phyloP scores from a whole-genome alignment of 2,113 vertebrate species.

The Laticauda colubrina region DNA sequence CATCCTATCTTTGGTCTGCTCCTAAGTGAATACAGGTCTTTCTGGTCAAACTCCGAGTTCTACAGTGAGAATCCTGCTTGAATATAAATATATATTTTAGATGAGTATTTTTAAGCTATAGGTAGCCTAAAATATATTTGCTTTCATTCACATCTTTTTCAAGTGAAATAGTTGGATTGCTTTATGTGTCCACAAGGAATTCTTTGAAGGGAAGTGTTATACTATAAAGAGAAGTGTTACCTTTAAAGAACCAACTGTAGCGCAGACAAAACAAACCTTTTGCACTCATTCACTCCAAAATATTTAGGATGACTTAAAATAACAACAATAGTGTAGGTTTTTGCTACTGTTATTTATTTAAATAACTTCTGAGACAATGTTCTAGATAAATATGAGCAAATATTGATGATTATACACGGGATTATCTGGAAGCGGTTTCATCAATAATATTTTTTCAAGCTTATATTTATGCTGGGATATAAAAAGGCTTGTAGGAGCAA shows the following conservation, averaged over 20 bases:
- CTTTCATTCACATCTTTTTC: not conserved
- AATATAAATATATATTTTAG: not conserved
- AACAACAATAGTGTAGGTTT: not conserved
- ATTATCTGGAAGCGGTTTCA: not conserved
- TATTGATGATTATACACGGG: not conserved
- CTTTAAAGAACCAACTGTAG: not conserved
- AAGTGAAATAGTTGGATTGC: not conserved
- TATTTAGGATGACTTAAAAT: not conserved
- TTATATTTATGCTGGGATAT: not conserved
- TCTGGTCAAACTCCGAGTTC: not conserved
- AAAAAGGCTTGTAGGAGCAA: too few relatives aligned
- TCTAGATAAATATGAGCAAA: not conserved
- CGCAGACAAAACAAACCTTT: not conserved
- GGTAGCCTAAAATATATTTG: not conserved
- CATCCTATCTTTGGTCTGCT: not conserved
- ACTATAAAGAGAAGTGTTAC: not conserved
- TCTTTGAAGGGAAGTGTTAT: not conserved
- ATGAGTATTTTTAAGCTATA: not conserved
- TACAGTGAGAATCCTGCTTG: not conserved
- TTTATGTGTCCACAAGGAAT: not conserved
- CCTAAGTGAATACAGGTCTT: not conserved
- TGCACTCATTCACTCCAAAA: not conserved
- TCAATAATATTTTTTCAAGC: not conserved
- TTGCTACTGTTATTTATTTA: not conserved
- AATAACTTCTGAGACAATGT: not conserved